Base-by-base conservation (phyloP, 2,888 invertebrate species). In the Caenorhabditis sp. region DNA sequence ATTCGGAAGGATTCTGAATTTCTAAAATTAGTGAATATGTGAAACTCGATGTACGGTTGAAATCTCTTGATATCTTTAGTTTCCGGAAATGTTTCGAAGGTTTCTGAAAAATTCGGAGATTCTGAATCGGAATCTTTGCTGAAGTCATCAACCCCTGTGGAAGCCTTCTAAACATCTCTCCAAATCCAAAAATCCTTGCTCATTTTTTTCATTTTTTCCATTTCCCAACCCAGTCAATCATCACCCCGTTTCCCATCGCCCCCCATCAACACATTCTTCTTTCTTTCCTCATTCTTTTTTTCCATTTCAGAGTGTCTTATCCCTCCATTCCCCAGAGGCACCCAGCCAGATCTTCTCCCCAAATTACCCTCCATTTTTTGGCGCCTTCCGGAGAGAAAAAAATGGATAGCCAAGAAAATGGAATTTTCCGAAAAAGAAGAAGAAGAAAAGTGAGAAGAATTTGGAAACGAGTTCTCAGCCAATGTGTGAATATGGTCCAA, bases 361-460 rank as follows among this genome's bases (percentile, higher is more conserved):
- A 77, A 69, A 61, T 70, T 69, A 69, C 77, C 54, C 70, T 22
- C 61, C 63, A 54, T 59, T 77, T 77, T 69, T 77, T 77, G 51
- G 75, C 76, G 76, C 76, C 76, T 68, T 76, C 76, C 76, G 76
- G 76, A 26, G n/a, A 12, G 19, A 1, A 63, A 10, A 12, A 38
- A 31, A 31, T 6, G 31, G 31, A 31, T 35, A 73, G 73, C n/a
- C n/a, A n/a, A n/a, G n/a, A n/a, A 73, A 73, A 73, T 72, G 35
- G 72, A 72, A 72, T 72, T 59, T 59, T 41, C 47, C n/a, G 22
- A 31, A 19, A 5, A 56, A 47, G 12, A 10, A 7, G 7, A 22
- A n/a, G 26, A 73, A 49, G n/a, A 35, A 31, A 51, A 54, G 22
- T 19, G 35, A 63, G 6, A 8, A 24, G 2, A 24, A 1, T n/a